phyloP scores from a whole-genome alignment of 2,888 invertebrate genomes.

The Perizoma flavofasciatum region DNA sequence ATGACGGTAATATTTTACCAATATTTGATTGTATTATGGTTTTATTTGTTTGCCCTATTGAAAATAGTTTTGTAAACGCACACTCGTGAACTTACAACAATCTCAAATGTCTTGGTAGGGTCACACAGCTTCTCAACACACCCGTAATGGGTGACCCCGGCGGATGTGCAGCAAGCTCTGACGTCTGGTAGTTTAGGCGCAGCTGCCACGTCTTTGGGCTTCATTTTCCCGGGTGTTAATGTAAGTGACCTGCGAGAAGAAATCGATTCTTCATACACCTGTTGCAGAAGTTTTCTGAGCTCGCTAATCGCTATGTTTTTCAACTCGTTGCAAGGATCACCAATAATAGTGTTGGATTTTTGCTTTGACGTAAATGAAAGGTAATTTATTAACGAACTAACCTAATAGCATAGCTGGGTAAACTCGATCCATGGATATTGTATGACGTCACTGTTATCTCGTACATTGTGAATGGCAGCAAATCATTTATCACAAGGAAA shows the following conservation, averaged over 20 bases:
- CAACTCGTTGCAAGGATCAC: too few relatives aligned
- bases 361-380: too few relatives aligned
- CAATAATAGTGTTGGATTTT: too few relatives aligned
- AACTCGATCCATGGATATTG: slow-evolving; percentile 90
- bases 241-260: slow-evolving; percentile 83
- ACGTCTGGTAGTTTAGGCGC: slow-evolving; percentile 90
- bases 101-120: slow-evolving; percentile 84
- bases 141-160: slow-evolving; percentile 88
- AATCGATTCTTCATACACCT: too few relatives aligned
- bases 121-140: slow-evolving; percentile 92
- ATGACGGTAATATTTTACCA: too few relatives aligned
- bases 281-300: too few relatives aligned
- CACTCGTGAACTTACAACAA: slow-evolving; percentile 62
- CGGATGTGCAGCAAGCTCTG: slow-evolving; percentile 87
- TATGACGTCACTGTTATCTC: slow-evolving; percentile 89
- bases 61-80: slow-evolving; percentile 11
- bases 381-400: slow-evolving; percentile 41
- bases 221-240: slow-evolving; percentile 86
- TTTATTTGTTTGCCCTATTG: too few relatives aligned
- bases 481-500: slow-evolving; percentile 83
- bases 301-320: too few relatives aligned
- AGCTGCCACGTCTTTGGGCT: slow-evolving; percentile 81
- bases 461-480: slow-evolving; percentile 92
- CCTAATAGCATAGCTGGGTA: slow-evolving; percentile 89
- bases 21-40: too few relatives aligned